These are phyloP conservation scores for Musca domestica DNA, from an alignment of 1,140 invertebrate species.

Conservation along the genomic window DNA sequence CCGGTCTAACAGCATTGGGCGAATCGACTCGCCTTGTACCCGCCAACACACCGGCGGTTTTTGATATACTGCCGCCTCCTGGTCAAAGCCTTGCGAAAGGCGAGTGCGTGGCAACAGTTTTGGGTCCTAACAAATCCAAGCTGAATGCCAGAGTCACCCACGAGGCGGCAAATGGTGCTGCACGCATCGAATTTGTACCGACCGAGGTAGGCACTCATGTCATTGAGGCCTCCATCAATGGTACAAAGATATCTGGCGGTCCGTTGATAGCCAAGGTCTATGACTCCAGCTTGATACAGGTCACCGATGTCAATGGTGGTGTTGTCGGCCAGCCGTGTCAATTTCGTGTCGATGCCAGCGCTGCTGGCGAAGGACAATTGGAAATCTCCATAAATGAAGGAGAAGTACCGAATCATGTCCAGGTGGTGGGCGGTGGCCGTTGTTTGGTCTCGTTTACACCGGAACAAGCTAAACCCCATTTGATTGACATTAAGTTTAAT, in stretches of 20 bases:
- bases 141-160: constrained; percentile 69
- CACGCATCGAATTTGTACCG: constrained; percentile 86
- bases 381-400: constrained; percentile 98
- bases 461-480: constrained; percentile 84
- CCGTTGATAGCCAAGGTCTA: constrained; percentile 90
- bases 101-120: constrained; percentile 56
- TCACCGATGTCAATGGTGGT: constrained; percentile 87
- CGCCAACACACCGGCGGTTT: constrained; percentile 78
- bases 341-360: constrained; percentile 93
- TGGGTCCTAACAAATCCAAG: constrained; percentile 58
- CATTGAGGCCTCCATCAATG: constrained; percentile 81
- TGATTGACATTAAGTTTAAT: constrained; percentile 98
- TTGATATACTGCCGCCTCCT: constrained; percentile 69
- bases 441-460: constrained; percentile 96
- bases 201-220: constrained; percentile 88
- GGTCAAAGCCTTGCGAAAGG: constrained; percentile 53
- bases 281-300: constrained; percentile 85
- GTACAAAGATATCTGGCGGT: constrained; percentile 80
- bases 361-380: constrained; percentile 93
- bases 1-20: constrained; percentile 69
- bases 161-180: constrained; percentile 69
- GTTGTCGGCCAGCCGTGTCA: constrained; percentile 89
- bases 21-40: constrained; percentile 85
- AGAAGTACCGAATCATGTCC: constrained; percentile 96
- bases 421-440: constrained; percentile 88